Base-by-base conservation (phyloP, 2,797 vertebrate species). In the Micropoecilia bifurca region DNA sequence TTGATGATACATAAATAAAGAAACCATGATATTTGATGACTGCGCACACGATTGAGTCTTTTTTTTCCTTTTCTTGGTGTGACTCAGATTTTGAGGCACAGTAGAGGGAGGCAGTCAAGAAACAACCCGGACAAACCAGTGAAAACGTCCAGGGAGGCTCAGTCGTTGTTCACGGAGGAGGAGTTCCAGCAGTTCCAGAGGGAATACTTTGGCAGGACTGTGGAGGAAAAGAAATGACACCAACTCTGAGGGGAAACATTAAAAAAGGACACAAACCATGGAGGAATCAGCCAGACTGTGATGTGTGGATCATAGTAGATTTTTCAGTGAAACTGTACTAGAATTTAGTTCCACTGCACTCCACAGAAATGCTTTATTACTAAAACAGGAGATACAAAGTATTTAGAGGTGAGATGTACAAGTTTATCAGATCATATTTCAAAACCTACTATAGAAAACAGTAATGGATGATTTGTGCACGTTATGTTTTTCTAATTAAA, bases 151-250 rank as follows among this genome's bases (percentile, higher is more conserved):
- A 66, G 87, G 57, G 81, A 93, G 86, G 4, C 83, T 0, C 13
- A 81, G 71, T 95, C 96, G 0, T 16, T 95, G 78, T 96, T 96
- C 89, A 94, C 95, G 0, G 96, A 96, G 83, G 83, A 95, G 0
- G 93, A 96, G 85, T 96, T 96, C 81, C 85, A 95, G 89, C 89
- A 93, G 86, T 96, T 96, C 89, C 96, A 96, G 91, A 90, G 92
- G 82, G 95, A 96, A 76, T 96, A 95, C 85, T 96, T 96, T 83
- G 95, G 95, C 47, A 87, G 78, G 78, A 91, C 66, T 36, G 93
- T 94, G 2, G 90, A 93, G 82, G 28, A 78, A n/a, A 80, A 78
- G 61, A 79, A 85, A 74, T 88, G 53, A 86, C 82, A 30, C 8
- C 7, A 22, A 45, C 48, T 16, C 0, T 13, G 36, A 43, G 20